phyloP scores from a whole-genome alignment of 2,113 vertebrate genomes.

The Misgurnus anguillicaudatus region DNA sequence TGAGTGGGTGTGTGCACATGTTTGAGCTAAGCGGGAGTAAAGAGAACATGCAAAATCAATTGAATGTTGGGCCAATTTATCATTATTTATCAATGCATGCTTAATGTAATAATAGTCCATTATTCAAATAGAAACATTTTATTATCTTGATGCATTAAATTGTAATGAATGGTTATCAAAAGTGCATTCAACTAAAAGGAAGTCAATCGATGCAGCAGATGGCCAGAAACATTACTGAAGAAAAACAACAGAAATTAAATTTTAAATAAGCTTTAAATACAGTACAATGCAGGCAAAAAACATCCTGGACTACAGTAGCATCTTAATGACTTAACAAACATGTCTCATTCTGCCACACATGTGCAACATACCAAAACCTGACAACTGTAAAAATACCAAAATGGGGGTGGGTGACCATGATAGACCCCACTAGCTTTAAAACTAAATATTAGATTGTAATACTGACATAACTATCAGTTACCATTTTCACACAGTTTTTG shows the following conservation, averaged over 20 bases:
- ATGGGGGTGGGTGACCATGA: not conserved
- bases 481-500: not conserved
- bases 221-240: slow-evolving; percentile 4
- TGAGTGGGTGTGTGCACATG: not conserved
- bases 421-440: not conserved
- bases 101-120: not conserved
- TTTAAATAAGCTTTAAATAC: slow-evolving; percentile 62
- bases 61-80: not conserved
- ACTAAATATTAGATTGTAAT: not conserved
- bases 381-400: slow-evolving; percentile 51
- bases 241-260: slow-evolving; percentile 59
- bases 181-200: not conserved
- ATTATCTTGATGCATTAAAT: not conserved
- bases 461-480: not conserved
- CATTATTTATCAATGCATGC: not conserved
- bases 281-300: slow-evolving; percentile 48
- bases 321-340: slow-evolving; percentile 58
- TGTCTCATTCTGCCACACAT: slow-evolving; percentile 55
- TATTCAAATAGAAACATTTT: not conserved
- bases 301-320: slow-evolving; percentile 16
- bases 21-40: not conserved
- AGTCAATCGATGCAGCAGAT: slow-evolving; percentile 45
- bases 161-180: not conserved
- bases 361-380: slow-evolving; percentile 66
- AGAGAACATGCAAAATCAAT: slow-evolving; percentile 32